Evolutionary conservation across 1,140 invertebrate species (phyloP).

Genomic region (Sitodiplosis mosellana): DNA sequence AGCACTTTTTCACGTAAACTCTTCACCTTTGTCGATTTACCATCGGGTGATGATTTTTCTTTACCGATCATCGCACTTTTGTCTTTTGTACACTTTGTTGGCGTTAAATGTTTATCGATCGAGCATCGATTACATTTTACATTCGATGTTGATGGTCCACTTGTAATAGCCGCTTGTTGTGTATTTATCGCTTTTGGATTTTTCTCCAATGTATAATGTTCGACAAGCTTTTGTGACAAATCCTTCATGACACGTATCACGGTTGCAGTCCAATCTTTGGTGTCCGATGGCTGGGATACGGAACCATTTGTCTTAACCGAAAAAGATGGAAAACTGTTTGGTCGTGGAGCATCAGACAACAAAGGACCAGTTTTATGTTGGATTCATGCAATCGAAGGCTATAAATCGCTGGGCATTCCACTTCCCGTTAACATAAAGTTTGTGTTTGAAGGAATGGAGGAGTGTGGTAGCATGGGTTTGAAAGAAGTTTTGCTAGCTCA

Average conservation of each 20-base stretch:
- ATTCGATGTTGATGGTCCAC: too few relatives aligned
- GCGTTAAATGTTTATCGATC: too few relatives aligned
- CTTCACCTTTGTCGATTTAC: too few relatives aligned
- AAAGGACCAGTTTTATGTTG: constrained; percentile 86
- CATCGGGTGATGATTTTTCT: too few relatives aligned
- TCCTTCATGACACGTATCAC: constrained; percentile 83
- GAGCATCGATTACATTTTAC: too few relatives aligned
- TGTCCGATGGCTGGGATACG: constrained; percentile 94
- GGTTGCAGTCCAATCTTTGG: constrained; percentile 90
- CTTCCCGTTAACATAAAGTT: constrained; percentile 93
- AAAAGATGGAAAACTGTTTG: constrained; percentile 79
- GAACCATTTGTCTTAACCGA: constrained; percentile 86
- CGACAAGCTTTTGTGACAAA: constrained; percentile 70
- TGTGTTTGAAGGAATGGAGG: constrained; percentile 97
- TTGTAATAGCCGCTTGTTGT: too few relatives aligned
- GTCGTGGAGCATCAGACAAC: constrained; percentile 84
- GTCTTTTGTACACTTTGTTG: too few relatives aligned
- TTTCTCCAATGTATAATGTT: constrained; percentile 38
- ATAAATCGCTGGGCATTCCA: constrained; percentile 45
- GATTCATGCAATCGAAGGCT: constrained; percentile 81
- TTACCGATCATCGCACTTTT: too few relatives aligned
- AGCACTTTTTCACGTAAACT: too few relatives aligned
- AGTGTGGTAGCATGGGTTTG: constrained; percentile 86
- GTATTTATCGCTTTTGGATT: too few relatives aligned
- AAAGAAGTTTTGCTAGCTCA: constrained; percentile 62